phyloP scores from a whole-genome alignment of 1,140 invertebrate genomes.

The Calephelis virginiensis region DNA sequence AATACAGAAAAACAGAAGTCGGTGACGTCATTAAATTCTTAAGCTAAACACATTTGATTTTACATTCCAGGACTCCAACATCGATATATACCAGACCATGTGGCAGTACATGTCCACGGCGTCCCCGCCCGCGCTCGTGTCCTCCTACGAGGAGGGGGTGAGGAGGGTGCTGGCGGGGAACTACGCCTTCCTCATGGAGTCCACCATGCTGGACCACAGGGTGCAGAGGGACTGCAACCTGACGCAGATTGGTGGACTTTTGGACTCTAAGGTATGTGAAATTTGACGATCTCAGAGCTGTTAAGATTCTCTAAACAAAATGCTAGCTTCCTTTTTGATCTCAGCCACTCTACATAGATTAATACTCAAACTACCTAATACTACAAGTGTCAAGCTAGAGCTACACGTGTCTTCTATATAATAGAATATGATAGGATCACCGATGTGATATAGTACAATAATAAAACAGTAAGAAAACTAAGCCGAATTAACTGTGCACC shows the following conservation, averaged over 20 bases:
- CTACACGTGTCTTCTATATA: no score
- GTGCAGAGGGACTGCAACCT: constrained; percentile 98
- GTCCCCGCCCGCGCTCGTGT: constrained; percentile 90
- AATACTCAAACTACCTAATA: no score
- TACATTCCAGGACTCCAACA: constrained; percentile 91
- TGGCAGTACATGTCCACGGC: constrained; percentile 96
- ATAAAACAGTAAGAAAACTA: no score
- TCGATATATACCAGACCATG: constrained; percentile 97
- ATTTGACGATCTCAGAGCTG: not conserved
- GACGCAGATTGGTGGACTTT: constrained; percentile 96
- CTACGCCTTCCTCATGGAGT: constrained; percentile 99
- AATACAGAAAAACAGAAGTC: no score
- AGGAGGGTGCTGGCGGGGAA: constrained; percentile 91
- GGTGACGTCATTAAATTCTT: not conserved
- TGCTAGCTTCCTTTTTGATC: no score
- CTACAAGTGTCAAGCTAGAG: no score
- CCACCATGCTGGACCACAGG: constrained; percentile 97
- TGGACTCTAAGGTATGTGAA: constrained; percentile 92
- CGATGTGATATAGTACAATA: no score
- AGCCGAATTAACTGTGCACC: no score
- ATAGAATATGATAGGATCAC: no score
- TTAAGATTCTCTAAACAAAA: no score
- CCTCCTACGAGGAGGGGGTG: constrained; percentile 93
- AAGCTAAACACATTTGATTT: not conserved
- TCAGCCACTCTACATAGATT: no score